Percentiles rank a stretch among this genome's conserved stretches.
phyloP scores from a whole-genome alignment of 2,113 vertebrate genomes.

The Pygoscelis antarcticus region DNA sequence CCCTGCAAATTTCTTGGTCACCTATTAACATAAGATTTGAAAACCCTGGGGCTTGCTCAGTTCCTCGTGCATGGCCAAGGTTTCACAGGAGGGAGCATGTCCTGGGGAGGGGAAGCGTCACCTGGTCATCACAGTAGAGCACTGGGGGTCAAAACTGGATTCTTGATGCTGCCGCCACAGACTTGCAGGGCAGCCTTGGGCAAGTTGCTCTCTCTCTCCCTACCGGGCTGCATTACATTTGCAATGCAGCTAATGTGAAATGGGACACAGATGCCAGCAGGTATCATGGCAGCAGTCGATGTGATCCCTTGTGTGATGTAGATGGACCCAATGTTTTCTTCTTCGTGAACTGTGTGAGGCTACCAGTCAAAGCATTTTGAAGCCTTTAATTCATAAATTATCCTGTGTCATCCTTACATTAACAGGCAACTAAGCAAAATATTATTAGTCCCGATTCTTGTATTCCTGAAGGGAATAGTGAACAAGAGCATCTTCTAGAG shows the following conservation, averaged over 20 bases:
- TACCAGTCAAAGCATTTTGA: not conserved
- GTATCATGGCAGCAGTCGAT: not conserved
- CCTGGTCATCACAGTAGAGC: not conserved
- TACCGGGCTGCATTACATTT: not conserved
- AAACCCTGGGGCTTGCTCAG: not conserved
- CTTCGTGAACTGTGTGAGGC: not conserved
- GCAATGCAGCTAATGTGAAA: not conserved
- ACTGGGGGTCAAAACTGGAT: not conserved
- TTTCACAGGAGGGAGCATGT: not conserved
- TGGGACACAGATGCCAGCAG: not conserved
- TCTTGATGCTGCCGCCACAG: not conserved
- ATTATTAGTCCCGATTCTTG: not conserved
- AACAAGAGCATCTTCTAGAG: not conserved
- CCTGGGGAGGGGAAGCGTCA: not conserved
- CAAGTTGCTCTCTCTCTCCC: rapidly evolving
- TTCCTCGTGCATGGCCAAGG: not conserved
- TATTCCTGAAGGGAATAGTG: not conserved
- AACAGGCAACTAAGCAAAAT: not conserved
- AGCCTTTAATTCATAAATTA: not conserved
- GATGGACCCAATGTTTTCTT: not conserved
- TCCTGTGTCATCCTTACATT: not conserved
- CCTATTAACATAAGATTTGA: not conserved
- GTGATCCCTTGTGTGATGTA: not conserved
- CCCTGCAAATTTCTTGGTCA: not conserved
- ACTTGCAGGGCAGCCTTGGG: not conserved